Evolutionary conservation across 2,113 vertebrate species (phyloP), one percentile per base, ranked within the genome.

Genomic region (Salminus brasiliensis): DNA sequence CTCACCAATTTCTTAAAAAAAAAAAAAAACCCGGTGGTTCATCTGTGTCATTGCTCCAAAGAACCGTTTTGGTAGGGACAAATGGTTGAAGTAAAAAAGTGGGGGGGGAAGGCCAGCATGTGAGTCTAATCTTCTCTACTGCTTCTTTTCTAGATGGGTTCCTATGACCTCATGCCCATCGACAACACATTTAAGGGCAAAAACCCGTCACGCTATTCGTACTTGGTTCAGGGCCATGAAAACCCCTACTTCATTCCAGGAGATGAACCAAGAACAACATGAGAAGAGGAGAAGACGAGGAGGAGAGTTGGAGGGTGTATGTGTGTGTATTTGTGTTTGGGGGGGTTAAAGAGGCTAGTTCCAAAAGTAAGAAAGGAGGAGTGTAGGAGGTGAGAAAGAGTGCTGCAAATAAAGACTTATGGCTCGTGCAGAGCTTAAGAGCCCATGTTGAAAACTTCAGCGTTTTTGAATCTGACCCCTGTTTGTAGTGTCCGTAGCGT

Each of bases 221-320:
- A 92, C 73, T 85, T 94, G 87, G 86, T 93, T n/a, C 87, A 92
- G 81, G 93, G 93, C 73, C 93, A 93, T 5, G 92, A 94, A 84
- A 94, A 94, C 79, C 93, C 93, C 0, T 93, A 93, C 88, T 94
- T 91, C 84, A 36, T 92, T 55, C 76, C 87, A 0, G 91, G 84
- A 57, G 92, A 94, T 0, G 87, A 86, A 0, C 85, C 27, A 39
- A 86, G 53, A 62, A 74, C 59, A 30, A 66, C 81, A 68, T 92
- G 84, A 88, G 55, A 45, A 66, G 15, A 10, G 43, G 36, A 68
- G 49, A 32, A 32, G 30, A 23, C 21, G 25, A 34, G 0, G 15
- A 27, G 29, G 16, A 66, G 8, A 23, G 47, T 1, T 18, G 39
- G n/a, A n/a, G n/a, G n/a, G n/a, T n/a, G n/a, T n/a, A n/a, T n/a